Evolutionary conservation across 2,888 invertebrate genomes (phyloP).

Genomic region (Anorthoa munda): DNA sequence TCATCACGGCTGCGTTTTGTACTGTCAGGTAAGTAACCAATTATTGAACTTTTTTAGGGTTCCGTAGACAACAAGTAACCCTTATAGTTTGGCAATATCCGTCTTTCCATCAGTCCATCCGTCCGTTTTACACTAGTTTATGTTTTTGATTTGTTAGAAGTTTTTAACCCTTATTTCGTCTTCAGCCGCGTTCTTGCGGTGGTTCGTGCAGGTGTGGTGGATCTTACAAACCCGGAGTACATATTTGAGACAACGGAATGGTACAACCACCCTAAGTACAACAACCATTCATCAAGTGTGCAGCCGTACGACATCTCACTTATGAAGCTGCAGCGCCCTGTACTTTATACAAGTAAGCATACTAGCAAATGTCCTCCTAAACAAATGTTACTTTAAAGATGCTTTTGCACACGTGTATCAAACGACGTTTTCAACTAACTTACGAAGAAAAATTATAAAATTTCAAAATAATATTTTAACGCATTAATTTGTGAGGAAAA

Average conservation of each 20-base stretch:
- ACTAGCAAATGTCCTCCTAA: neutral
- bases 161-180: neutral
- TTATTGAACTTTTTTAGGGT: no score
- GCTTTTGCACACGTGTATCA: neutral
- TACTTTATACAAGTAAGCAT: slow-evolving; percentile 9
- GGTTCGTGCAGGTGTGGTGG: slow-evolving; percentile 8
- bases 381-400: neutral
- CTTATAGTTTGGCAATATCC: no score
- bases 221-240: neutral
- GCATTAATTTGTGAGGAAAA: no score
- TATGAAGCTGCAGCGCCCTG: slow-evolving; percentile 1
- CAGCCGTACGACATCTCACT: slow-evolving; percentile 18
- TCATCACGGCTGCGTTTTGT: slow-evolving; percentile 19
- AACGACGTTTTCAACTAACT: neutral
- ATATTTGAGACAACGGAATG: slow-evolving; percentile 11
- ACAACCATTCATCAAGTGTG: neutral
- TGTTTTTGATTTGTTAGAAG: no score
- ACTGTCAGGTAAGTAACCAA: slow-evolving; percentile 10
- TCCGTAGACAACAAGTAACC: no score
- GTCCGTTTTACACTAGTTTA: no score
- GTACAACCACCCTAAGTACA: slow-evolving; percentile 10
- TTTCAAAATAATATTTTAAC: no score
- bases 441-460: no score
- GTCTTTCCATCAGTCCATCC: no score
- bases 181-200: neutral